These are phyloP conservation scores for Oryzias javanicus DNA, from an alignment of 2,113 vertebrate species.

Conservation along the genomic window DNA sequence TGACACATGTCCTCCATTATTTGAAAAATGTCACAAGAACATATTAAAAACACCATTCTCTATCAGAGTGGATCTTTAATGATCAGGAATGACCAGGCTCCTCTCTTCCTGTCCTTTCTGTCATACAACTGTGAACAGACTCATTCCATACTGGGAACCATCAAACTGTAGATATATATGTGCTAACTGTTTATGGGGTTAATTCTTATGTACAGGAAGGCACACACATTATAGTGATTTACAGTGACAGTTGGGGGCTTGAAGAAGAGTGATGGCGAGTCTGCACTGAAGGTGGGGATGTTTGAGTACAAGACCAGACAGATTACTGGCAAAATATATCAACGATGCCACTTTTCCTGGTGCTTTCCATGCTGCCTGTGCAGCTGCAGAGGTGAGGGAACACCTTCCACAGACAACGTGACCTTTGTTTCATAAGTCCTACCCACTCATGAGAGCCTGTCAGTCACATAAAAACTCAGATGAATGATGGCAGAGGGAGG, in stretches of 20 bases:
- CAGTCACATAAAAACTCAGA: constrained; percentile 43
- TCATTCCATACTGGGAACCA: too few species aligned
- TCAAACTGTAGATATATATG: too few species aligned
- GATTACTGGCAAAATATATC: constrained; percentile 29
- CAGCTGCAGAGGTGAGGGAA: background rate
- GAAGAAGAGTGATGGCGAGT: constrained; percentile 6
- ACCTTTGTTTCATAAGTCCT: constrained; percentile 37
- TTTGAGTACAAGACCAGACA: constrained; percentile 49
- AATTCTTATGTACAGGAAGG: constrained; percentile 26
- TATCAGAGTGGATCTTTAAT: background rate
- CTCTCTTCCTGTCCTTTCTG: constrained; percentile 13
- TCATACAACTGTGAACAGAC: background rate
- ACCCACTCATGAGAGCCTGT: constrained; percentile 25
- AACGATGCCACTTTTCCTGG: constrained; percentile 1
- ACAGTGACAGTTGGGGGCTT: constrained; percentile 28
- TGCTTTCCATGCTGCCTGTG: constrained; percentile 3
- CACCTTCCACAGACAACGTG: constrained; percentile 33
- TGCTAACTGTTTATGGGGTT: too few species aligned
- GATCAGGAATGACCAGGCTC: constrained; percentile 18
- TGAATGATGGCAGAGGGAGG: constrained; percentile 10
- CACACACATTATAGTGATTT: constrained; percentile 50
- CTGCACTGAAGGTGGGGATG: background rate
- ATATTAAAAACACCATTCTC: too few species aligned
- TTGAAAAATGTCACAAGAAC: too few species aligned
- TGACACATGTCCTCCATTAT: too few species aligned